These are phyloP conservation scores for Malachius bipustulatus DNA, from an alignment of 2,888 invertebrate species.

Conservation along the genomic window DNA sequence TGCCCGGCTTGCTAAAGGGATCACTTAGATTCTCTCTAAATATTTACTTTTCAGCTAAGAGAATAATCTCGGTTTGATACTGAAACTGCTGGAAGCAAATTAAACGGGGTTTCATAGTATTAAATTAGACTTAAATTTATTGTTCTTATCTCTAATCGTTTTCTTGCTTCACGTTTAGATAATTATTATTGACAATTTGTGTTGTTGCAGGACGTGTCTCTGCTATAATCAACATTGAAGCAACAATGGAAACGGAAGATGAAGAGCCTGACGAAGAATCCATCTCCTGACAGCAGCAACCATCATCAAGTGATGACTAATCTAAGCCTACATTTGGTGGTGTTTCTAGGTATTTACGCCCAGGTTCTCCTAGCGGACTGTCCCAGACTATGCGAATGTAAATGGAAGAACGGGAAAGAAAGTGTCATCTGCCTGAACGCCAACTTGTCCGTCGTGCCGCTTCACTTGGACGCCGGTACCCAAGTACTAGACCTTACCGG, in stretches of 20 bases:
- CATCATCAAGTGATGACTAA: conserved; percentile 18
- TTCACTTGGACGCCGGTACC: conserved; percentile 62
- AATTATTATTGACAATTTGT: conserved; percentile 3
- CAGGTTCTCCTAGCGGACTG: conserved; percentile 47
- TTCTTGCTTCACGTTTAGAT: too few relatives aligned
- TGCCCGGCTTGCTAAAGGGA: too few relatives aligned
- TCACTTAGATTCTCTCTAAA: too few relatives aligned
- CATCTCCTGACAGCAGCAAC: conserved; percentile 4
- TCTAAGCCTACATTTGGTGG: conserved; percentile 20
- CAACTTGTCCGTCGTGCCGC: conserved; percentile 61
- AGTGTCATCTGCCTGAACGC: conserved; percentile 69
- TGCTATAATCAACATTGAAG: conserved; percentile 3
- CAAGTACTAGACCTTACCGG: conserved; percentile 69
- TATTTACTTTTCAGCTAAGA: too few relatives aligned
- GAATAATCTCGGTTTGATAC: too few relatives aligned
- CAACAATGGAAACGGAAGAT: conserved; percentile 29
- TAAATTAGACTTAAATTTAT: too few relatives aligned
- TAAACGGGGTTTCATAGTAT: too few relatives aligned
- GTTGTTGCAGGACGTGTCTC: conserved; percentile 18
- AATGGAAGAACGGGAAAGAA: conserved; percentile 81
- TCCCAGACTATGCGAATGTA: conserved; percentile 70
- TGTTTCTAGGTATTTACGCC: conserved; percentile 33
- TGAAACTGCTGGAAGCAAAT: too few relatives aligned
- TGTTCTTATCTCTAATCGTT: too few relatives aligned
- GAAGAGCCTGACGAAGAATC: conserved; percentile 23